Base-by-base conservation (phyloP, 2,797 vertebrate genomes). In the Crenuchus spilurus region DNA sequence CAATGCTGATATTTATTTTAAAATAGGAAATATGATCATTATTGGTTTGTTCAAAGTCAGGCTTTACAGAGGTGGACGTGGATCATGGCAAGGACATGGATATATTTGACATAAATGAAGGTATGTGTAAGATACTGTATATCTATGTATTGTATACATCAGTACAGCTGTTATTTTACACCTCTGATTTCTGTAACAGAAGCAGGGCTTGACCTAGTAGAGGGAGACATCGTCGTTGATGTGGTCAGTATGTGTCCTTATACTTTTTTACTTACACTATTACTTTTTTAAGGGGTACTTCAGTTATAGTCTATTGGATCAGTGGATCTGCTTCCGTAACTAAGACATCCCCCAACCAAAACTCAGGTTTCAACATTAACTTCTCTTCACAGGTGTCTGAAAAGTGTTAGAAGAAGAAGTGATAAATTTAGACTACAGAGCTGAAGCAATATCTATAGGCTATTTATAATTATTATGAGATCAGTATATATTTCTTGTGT, bases 71-170 rank as follows among this genome's bases (percentile, higher is more conserved):
- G 78, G 86, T 84, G 78, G 93, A 96, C 8, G 16, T 94, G 31
- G 95, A 97, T 75, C 87, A 83, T 78, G 94, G 93, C 81, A 83
- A 81, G 28, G 91, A 95, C 73, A 88, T 57, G 82, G 95, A 97
- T 82, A 94, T 97, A 81, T 90, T 96, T 10, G 81, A 95, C 81
- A 93, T 96, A 77, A 98, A 97, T 85, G 70, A 92, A 94, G 95
- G 95, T 97, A 86, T 77, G 79, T 74, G 35, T 37, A 7, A 30
- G 18, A 64, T 39, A 11, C 13, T n/a, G 48, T 69, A 74, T n/a
- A 51, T 4, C 77, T 18, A 42, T 52, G 16, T 52, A 63, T 78
- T n/a, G 20, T 13, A 39, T 1, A 4, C 6, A 13, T 35, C 10
- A 39, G 0, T 60, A n/a, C 1, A 3, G 2, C 6, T 0, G 2